A percentile compares a stretch with the other conserved stretches of the same genome.
These are phyloP conservation scores for Lophura nycthemera DNA, from an alignment of 2,113 vertebrate species.

Conservation along the genomic window DNA sequence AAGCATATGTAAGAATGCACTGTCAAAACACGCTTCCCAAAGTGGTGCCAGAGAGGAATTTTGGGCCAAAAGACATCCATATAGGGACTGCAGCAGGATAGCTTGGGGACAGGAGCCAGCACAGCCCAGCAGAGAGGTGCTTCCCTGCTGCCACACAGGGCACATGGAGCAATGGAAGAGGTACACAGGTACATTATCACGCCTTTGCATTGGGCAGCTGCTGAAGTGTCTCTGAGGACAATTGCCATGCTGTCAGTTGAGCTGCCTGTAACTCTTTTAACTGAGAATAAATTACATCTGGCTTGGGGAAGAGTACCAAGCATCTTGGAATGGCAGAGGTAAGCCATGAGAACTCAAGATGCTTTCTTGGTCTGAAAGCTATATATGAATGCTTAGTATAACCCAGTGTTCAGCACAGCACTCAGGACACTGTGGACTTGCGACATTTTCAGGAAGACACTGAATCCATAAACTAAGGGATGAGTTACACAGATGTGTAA, in stretches of 20 bases:
- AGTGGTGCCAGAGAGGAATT: not conserved
- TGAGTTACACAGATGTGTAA: not conserved
- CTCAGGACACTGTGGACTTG: fast-evolving
- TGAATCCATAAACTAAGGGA: not conserved
- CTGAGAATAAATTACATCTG: not conserved
- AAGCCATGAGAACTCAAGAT: not conserved
- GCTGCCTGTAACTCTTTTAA: not conserved
- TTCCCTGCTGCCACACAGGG: not conserved
- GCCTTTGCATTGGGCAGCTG: not conserved
- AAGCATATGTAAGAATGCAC: not conserved
- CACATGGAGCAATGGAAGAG: fast-evolving
- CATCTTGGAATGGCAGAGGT: not conserved
- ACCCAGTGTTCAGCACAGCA: not conserved
- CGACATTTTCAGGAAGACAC: not conserved
- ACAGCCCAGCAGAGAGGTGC: fast-evolving
- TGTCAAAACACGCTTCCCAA: conserved; percentile 26
- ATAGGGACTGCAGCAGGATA: not conserved
- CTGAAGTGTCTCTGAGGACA: not conserved
- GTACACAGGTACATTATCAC: fast-evolving
- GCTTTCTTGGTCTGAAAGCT: not conserved
- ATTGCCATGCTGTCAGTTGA: not conserved
- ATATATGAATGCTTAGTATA: not conserved
- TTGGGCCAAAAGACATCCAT: not conserved
- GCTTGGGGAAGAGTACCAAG: not conserved
- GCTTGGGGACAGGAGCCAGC: fast-evolving